Base-by-base conservation (phyloP, 2,888 invertebrate genomes). In the Apamea crenata region DNA sequence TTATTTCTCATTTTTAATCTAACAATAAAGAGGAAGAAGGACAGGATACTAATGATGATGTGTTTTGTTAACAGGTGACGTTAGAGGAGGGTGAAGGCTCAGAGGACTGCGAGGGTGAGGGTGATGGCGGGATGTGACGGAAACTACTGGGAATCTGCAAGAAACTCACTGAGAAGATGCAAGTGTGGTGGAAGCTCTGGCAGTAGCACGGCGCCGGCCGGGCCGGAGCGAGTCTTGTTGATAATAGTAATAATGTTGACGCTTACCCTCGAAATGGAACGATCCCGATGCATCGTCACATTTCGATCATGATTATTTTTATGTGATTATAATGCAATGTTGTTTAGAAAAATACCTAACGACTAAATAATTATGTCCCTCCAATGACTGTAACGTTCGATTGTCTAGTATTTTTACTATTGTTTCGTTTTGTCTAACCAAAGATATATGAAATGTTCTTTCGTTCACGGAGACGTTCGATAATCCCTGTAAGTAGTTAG, bases 111-210 rank as follows among this genome's bases (percentile, higher is more conserved):
- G 97, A 97, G 85, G 97, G 95, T 25, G 97, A 97, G 83, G 97
- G 96, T 74, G 97, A 96, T 88, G 96, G 97, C 97, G 98, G 98
- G 96, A 99, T 99, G 98, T 99, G 98, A 99, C 98, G 98, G 98
- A 98, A 98, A 98, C 98, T 98, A 97, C 97, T 98, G 96, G 98
- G 98, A 97, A 98, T 98, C 97, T 99, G 98, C 97, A 98, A 98
- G 97, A 98, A 98, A 98, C 97, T 99, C 97, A 98, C 98, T 97
- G 98, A 98, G 97, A 98, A 98, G 97, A 98, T 98, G 97, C 98
- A 98, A 97, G 98, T 98, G 97, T 98, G 98, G 98, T 98, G 98
- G 98, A 98, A 98, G 96, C 98, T 98, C 97, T 98, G 98, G 97
- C 98, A 98, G 94, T 96, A 90, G 84, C 79, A 78, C 86, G 81